Conservation (phyloP, 2,797 vertebrate species). For the Limosa lapponica region DNA sequence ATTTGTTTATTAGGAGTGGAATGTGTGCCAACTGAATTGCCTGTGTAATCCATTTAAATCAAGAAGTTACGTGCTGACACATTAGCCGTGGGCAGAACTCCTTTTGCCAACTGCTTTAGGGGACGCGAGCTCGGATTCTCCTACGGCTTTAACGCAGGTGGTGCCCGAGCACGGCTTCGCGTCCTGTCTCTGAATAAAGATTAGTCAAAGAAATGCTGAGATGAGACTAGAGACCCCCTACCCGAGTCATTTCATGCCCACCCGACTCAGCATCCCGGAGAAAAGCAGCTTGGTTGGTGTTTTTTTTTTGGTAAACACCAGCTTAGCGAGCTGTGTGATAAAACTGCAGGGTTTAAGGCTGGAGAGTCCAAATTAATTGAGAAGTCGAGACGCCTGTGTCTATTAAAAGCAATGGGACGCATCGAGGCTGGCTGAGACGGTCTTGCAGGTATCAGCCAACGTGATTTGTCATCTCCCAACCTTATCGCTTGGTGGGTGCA, state of each 20-base stretch:
- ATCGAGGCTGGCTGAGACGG: neutral
- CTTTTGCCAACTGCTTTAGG: neutral
- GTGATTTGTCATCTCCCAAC: neutral
- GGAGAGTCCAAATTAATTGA: neutral
- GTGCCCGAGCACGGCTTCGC: neutral
- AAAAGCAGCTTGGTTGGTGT: neutral
- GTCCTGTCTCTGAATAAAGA: neutral
- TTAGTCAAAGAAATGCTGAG: neutral
- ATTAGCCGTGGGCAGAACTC: neutral
- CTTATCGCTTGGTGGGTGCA: neutral
- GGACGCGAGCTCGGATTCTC: neutral
- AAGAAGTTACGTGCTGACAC: neutral
- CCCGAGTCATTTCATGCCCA: neutral
- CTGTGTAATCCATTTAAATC: neutral
- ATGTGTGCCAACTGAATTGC: neutral
- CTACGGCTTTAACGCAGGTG: neutral
- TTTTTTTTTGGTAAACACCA: neutral
- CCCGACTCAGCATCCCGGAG: neutral
- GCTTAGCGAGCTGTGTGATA: neutral
- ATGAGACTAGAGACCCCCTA: neutral
- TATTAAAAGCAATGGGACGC: neutral
- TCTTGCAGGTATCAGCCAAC: neutral
- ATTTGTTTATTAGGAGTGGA: conserved; percentile 16
- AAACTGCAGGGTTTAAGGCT: neutral
- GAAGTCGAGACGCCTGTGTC: neutral